Evolutionary conservation across 2,797 vertebrate species (phyloP), one percentile per base, ranked within the genome.

Genomic region (Gambusia yucatana): DNA sequence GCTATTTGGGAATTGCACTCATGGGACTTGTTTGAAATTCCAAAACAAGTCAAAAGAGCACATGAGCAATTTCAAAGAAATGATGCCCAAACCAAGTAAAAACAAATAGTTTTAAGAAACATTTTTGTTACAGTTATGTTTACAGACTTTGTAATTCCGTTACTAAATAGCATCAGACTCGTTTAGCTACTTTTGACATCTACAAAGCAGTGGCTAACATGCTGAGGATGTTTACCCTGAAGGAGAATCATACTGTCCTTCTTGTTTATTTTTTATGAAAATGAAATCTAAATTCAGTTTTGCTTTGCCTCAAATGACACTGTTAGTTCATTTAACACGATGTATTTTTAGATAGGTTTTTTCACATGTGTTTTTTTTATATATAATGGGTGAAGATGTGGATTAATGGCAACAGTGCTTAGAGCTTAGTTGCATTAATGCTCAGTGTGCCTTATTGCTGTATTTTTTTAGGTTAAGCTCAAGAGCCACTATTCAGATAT

Each of bases 1-100:
- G 20, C 76, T 78, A 80, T 79, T 82, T 88, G 61, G 81, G 77
- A 79, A 71, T 82, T 75, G 79, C 84, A 41, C 36, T 84, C 82
- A 86, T 76, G 59, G 83, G 73, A 82, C 72, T 73, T 7, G 36
- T 74, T 43, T 86, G 81, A 87, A 87, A 89, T 47, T 43, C 76
- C 79, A 70, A 88, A 90, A 82, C 73, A 87, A 88, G 84, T 79
- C 20, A 43, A 76, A 84, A 82, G 76, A 77, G 63, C 55, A 75
- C 61, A 25, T n/a, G 57, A n/a, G 43, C 77, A 72, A 89, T 82
- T 81, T 77, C 72, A 88, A 83, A 83, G 77, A 77, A 75, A 77
- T 69, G 59, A 25, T 63, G 2, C 16, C 72, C 73, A 88, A 71
- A 86, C 63, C 46, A 39, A 79, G 79, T 0, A 1, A 47, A 80